Evolutionary conservation across 2,888 invertebrate genomes (phyloP).

Genomic region (Spodoptera picta): DNA sequence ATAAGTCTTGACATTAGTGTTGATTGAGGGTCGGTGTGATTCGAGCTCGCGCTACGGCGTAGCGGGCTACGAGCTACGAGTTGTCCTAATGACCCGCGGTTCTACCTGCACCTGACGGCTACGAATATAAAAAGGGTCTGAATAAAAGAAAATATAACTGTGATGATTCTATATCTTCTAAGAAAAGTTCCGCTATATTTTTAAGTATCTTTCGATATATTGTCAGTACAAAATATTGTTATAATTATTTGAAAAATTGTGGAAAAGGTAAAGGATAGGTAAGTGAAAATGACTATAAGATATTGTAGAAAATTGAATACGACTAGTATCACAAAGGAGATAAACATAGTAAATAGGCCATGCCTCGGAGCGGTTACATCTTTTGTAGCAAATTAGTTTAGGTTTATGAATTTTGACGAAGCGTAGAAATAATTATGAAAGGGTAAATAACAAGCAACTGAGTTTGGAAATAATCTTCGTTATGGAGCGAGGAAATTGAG

Average conservation of each 20-base stretch:
- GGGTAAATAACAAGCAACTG: constrained; percentile 26
- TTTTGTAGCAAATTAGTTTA: constrained; percentile 43
- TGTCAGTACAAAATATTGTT: constrained; percentile 13
- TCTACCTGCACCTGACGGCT: constrained; percentile 78
- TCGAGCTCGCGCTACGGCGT: constrained; percentile 59
- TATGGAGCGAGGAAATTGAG: constrained; percentile 6
- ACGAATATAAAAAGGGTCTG: constrained; percentile 67
- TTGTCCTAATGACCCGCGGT: constrained; percentile 74
- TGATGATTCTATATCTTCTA: constrained; percentile 62
- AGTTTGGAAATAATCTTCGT: constrained; percentile 35
- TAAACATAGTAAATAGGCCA: constrained; percentile 33
- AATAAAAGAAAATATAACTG: constrained; percentile 71
- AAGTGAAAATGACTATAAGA: constrained; percentile 10
- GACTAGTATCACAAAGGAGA: constrained; percentile 16
- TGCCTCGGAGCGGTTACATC: constrained; percentile 36
- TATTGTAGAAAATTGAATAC: constrained; percentile 18
- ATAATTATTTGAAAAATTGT: constrained; percentile 16
- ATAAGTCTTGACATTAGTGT: constrained; percentile 58
- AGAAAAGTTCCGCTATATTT: constrained; percentile 45
- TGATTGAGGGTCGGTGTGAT: constrained; percentile 69
- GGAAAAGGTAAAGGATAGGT: constrained; percentile 9
- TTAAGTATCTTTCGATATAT: constrained; percentile 28
- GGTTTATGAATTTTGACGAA: constrained; percentile 42
- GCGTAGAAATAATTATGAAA: constrained; percentile 33
- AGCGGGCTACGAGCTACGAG: constrained; percentile 60